These are phyloP conservation scores for Unio delphinus DNA, from an alignment of 2,888 invertebrate species.

Conservation along the genomic window DNA sequence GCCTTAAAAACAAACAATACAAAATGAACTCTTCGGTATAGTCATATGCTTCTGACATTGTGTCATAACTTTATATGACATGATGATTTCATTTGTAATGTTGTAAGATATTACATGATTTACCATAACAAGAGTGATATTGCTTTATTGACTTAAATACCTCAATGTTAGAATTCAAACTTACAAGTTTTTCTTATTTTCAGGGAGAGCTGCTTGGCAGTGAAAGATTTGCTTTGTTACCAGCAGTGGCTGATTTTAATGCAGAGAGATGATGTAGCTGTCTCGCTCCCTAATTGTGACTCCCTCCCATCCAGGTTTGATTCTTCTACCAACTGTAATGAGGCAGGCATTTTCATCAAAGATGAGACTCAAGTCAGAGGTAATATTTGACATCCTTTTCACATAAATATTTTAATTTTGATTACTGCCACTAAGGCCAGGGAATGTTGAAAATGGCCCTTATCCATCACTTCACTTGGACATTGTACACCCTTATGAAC, in stretches of 20 bases:
- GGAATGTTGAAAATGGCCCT: too few species aligned
- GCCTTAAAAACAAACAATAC: too few species aligned
- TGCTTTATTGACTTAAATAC: background rate
- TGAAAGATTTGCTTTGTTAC: slow-evolving; percentile 91
- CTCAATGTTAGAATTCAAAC: background rate
- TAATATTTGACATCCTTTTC: slow-evolving; percentile 71
- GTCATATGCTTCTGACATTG: too few species aligned
- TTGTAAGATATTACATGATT: too few species aligned
- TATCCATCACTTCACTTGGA: too few species aligned
- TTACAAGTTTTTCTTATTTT: slow-evolving; percentile 8
- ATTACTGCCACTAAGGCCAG: too few species aligned
- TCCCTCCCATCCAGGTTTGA: slow-evolving; percentile 80
- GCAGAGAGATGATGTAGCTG: slow-evolving; percentile 82
- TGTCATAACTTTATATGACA: background rate
- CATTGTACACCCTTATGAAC: too few species aligned
- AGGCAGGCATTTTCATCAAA: slow-evolving; percentile 88
- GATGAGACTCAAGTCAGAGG: slow-evolving; percentile 86
- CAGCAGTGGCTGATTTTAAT: slow-evolving; percentile 92
- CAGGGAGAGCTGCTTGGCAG: slow-evolving; percentile 92
- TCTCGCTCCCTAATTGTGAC: slow-evolving; percentile 89
- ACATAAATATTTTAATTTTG: background rate
- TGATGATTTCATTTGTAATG: background rate
- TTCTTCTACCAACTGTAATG: slow-evolving; percentile 78
- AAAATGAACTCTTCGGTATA: too few species aligned
- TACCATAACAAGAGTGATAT: background rate